A percentile compares a stretch with the other conserved stretches of the same genome.
Conservation (phyloP, 2,888 invertebrate genomes). For the Helicoverpa assulta region DNA sequence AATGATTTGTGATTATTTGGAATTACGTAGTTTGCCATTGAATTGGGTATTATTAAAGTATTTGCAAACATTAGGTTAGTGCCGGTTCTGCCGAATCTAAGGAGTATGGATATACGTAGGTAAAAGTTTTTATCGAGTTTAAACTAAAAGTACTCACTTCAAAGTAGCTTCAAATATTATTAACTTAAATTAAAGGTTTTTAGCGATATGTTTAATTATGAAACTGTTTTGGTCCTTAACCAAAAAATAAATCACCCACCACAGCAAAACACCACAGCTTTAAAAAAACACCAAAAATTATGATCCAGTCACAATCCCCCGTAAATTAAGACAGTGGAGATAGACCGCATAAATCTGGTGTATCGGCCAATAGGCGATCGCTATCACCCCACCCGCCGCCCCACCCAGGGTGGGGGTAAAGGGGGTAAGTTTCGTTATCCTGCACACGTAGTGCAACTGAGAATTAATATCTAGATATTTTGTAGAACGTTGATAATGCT, state of each 20-base stretch:
- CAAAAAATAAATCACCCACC: no score
- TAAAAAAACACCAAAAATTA: slow-evolving; percentile 16
- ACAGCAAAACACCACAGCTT: background rate
- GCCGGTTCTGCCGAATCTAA: no score
- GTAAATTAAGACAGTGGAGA: slow-evolving; percentile 74
- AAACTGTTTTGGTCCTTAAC: no score
- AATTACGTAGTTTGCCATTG: background rate
- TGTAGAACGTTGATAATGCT: slow-evolving; percentile 42
- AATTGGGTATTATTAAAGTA: no score
- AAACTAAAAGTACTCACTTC: no score
- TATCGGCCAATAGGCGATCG: slow-evolving; percentile 76
- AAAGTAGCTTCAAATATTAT: no score
- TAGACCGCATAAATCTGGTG: slow-evolving; percentile 74
- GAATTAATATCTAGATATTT: slow-evolving; percentile 56
- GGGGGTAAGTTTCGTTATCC: slow-evolving; percentile 58
- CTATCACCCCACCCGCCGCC: slow-evolving; percentile 58
- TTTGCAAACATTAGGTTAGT: no score
- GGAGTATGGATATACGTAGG: no score
- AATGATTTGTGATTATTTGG: background rate
- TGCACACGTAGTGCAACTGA: slow-evolving; percentile 61
- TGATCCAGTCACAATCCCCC: slow-evolving; percentile 49
- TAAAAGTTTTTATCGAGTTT: no score
- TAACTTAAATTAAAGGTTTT: no score
- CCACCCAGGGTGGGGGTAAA: slow-evolving; percentile 7
- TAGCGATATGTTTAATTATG: no score